These are phyloP conservation scores for Panagrolaimus sp. DNA, from an alignment of 1,140 invertebrate species.

Conservation along the genomic window DNA sequence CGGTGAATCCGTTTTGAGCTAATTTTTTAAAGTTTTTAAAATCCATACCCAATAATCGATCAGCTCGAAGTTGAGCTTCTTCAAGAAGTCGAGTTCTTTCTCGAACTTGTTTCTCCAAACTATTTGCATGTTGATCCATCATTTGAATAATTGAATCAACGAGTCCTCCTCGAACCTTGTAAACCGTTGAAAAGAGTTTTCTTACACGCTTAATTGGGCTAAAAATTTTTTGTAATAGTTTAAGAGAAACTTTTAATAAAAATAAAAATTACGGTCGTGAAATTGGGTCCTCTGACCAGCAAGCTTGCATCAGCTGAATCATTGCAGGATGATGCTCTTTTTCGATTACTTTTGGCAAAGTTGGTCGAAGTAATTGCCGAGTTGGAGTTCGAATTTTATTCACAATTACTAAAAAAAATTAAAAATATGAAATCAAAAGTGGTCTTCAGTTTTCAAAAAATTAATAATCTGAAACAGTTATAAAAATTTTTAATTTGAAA, in stretches of 20 bases:
- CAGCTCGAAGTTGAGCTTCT: conserved; percentile 3
- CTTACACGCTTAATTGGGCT: neutral
- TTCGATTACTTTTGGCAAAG: neutral
- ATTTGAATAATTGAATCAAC: conserved; percentile 18
- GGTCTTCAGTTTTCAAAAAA: no score
- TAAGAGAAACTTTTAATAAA: no score
- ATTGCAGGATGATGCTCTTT: conserved; percentile 17
- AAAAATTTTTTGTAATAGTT: no score
- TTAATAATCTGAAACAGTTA: no score
- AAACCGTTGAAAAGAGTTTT: neutral
- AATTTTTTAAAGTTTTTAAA: neutral
- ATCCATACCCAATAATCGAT: neutral
- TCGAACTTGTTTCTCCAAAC: conserved; percentile 8
- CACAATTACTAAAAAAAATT: neutral
- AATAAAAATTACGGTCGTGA: neutral
- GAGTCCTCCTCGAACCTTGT: neutral
- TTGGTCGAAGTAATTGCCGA: neutral
- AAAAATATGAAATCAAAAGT: no score
- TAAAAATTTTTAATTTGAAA: no score
- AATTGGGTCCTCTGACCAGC: neutral
- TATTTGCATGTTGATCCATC: conserved; percentile 20
- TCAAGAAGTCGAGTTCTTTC: conserved; percentile 7
- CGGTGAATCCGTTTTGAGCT: neutral
- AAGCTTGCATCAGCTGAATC: conserved; percentile 4
- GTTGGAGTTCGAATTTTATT: neutral